Evolutionary conservation across 2,113 vertebrate species (phyloP).

Genomic region (Myotis davidii): DNA sequence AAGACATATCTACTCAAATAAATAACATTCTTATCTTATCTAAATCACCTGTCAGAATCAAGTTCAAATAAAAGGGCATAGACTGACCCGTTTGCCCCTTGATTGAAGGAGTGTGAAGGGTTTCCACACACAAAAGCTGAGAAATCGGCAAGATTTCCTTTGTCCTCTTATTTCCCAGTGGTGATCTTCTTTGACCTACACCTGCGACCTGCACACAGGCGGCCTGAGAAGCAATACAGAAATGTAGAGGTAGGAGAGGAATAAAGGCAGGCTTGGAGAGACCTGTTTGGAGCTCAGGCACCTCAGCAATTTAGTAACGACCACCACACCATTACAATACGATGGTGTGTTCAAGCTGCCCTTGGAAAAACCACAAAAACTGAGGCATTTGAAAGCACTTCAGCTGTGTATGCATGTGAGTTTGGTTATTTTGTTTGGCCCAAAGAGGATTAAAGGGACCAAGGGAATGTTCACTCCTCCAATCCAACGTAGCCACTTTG

Average conservation of each 20-base stretch:
- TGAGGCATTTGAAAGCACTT: not conserved
- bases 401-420: not conserved
- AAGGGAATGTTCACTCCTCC: not conserved
- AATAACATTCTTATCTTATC: not conserved
- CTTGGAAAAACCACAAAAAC: not conserved
- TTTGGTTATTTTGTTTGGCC: conserved; percentile 40
- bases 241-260: not conserved
- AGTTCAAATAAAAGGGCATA: not conserved
- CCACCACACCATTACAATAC: not conserved
- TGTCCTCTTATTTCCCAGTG: not conserved
- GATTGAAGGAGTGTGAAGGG: not conserved
- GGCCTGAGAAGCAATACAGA: not conserved
- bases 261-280: not conserved
- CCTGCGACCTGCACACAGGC: not conserved
- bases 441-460: conserved; percentile 16
- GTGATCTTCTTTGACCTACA: not conserved
- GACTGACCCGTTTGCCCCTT: not conserved
- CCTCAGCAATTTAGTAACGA: not conserved
- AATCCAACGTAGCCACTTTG: conserved; percentile 7
- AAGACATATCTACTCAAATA: not conserved
- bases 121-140: not conserved
- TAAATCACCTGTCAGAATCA: not conserved
- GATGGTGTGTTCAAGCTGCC: not conserved
- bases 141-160: not conserved
- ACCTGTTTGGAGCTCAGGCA: not conserved